A percentile compares a stretch with the other conserved stretches of the same genome.
Conservation (phyloP, 2,113 vertebrate species). For the Corythaeola cristata region DNA sequence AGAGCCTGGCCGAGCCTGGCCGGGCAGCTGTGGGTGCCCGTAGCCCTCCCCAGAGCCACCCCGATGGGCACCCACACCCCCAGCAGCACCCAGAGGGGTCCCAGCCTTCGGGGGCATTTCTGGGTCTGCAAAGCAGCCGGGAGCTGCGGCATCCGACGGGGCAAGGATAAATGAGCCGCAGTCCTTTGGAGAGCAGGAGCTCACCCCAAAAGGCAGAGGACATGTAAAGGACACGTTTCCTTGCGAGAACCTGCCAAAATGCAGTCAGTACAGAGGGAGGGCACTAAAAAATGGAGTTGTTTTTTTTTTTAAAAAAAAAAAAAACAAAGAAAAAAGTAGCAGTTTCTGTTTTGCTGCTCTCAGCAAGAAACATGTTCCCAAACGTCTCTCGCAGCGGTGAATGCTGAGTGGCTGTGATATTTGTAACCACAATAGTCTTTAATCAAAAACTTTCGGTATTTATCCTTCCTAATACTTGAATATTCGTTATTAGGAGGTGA, state of each 20-base stretch:
- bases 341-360: constrained; percentile 28
- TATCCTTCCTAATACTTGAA: not conserved
- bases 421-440: not conserved
- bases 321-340: not conserved
- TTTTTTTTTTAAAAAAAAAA: not conserved
- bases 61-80: fast-evolving
- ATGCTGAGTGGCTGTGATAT: not conserved
- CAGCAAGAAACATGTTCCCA: not conserved
- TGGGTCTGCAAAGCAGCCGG: not conserved
- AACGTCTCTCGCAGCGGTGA: not conserved
- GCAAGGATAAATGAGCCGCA: fast-evolving
- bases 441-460: not conserved
- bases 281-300: not conserved
- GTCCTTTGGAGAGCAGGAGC: not conserved
- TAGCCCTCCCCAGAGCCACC: not conserved
- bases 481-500: not conserved
- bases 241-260: not conserved
- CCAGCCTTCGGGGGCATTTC: fast-evolving
- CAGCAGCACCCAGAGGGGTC: not conserved
- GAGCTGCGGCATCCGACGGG: not conserved
- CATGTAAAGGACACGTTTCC: fast-evolving
- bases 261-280: no score
- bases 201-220: not conserved
- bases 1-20: fast-evolving
- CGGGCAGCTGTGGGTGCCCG: fast-evolving